Percentiles rank a stretch among this genome's conserved stretches.
Conservation (phyloP, 2,797 vertebrate species). For the Streptopelia turtur region DNA sequence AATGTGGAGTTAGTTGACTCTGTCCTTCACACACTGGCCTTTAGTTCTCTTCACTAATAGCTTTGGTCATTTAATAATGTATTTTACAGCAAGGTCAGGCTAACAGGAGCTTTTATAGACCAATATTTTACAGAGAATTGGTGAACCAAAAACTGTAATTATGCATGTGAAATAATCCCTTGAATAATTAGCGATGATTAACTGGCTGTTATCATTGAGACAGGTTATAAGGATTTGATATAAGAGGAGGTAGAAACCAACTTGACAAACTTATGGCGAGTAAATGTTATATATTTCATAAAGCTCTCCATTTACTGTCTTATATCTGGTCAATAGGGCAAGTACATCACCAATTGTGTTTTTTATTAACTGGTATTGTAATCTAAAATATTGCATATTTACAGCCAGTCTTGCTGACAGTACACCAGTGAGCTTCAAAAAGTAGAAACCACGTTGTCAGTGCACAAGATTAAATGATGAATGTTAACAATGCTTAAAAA, state of each 20-base stretch:
- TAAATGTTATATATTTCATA: not conserved
- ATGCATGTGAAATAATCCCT: conserved; percentile 74
- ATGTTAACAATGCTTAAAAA: not conserved
- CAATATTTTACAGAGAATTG: conserved; percentile 76
- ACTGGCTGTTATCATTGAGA: conserved; percentile 47
- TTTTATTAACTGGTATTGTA: not conserved
- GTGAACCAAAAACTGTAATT: conserved; percentile 77
- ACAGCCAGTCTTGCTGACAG: not conserved
- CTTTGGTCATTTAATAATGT: conserved; percentile 81
- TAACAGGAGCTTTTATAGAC: conserved; percentile 79
- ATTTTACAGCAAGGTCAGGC: conserved; percentile 83
- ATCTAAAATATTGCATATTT: not conserved
- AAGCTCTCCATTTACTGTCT: not conserved
- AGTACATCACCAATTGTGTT: not conserved
- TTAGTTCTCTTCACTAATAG: conserved; percentile 74
- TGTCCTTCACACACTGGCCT: conserved; percentile 65
- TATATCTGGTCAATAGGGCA: not conserved
- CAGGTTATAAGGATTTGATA: conserved; percentile 28
- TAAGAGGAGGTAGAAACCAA: not conserved
- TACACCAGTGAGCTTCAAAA: not conserved
- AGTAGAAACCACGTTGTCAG: not conserved
- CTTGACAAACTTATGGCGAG: not conserved
- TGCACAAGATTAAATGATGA: not conserved
- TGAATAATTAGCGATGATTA: conserved; percentile 71
- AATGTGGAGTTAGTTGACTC: conserved; percentile 17